Evolutionary conservation across 2,113 vertebrate genomes (phyloP).

Genomic region (Podiceps cristatus): DNA sequence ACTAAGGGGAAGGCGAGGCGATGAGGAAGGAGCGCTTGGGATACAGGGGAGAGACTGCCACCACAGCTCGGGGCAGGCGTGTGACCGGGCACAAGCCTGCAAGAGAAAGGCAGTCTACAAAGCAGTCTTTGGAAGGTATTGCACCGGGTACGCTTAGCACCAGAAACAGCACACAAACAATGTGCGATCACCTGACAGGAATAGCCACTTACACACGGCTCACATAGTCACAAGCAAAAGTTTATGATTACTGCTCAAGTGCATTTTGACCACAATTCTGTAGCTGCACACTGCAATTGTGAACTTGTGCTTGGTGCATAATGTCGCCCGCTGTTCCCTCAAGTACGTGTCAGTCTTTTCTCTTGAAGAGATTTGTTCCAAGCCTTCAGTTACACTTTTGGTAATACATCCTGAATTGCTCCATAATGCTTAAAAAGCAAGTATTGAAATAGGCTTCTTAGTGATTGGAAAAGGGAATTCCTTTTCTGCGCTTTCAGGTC

Average conservation of each 20-base stretch:
- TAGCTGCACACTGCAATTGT: neutral
- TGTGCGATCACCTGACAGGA: neutral
- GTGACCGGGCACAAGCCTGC: neutral
- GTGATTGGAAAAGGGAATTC: neutral
- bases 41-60: neutral
- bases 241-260: neutral
- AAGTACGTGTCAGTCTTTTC: neutral
- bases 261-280: neutral
- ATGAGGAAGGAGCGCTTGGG: neutral
- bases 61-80: neutral
- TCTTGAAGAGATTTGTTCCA: neutral
- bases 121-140: neutral
- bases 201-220: neutral
- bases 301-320: neutral
- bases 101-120: neutral
- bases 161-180: neutral
- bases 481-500: neutral
- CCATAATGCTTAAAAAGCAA: neutral
- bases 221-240: neutral
- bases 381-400: neutral
- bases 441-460: neutral
- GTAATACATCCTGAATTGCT: neutral
- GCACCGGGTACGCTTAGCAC: neutral
- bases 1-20: neutral
- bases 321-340: neutral